Base-by-base conservation (phyloP, 92 coral and sea anemone species). In the Palythoa heliodiscus region DNA sequence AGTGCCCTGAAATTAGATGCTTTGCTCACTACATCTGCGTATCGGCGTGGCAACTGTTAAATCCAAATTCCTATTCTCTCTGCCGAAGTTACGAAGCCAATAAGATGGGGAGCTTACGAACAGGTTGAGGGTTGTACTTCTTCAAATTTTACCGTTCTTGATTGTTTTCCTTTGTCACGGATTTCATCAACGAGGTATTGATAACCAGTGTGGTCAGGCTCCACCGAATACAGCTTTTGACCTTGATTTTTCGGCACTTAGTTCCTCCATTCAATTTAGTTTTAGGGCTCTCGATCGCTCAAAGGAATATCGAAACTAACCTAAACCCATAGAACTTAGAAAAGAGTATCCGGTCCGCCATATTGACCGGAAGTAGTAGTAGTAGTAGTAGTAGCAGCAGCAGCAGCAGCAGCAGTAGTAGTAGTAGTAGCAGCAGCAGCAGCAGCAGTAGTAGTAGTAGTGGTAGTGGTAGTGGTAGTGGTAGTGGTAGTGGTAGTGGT, bases 131-230 rank as follows among this genome's bases (percentile, higher is more conserved):
- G 52, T 22, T 70, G 52, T 37, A 70, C 35, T 37, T 35, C 75
- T 37, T 70, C 75, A 70, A 70, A 70, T n/a, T 43, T 43, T 5
- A 72, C 77, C 15, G 13, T 2, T 20, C 3, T 72, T 7, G 58
- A 43, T 10, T 38, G 54, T 19, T 71, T 71, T 43, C 76, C 76
- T 40, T 71, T 71, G 19, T 14, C 1, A 60, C 57, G 55, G 55
- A 72, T 43, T 72, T 72, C 57, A n/a, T 72, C 77, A 72, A 72
- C 77, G 8, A 72, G 16, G 16, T 72, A 72, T 43, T 35, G 77
- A 20, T 20, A 17, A 8, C 58, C 57, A 5, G 77, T 72, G 38
- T n/a, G 35, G 55, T 73, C 58, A 17, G 54, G 77, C 77, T 40
- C 37, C 9, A 47, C 58, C 50, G 58, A 47, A 9, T 40, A 73